phyloP scores from a whole-genome alignment of 2,888 invertebrate species.

The Nycteola revayana region DNA sequence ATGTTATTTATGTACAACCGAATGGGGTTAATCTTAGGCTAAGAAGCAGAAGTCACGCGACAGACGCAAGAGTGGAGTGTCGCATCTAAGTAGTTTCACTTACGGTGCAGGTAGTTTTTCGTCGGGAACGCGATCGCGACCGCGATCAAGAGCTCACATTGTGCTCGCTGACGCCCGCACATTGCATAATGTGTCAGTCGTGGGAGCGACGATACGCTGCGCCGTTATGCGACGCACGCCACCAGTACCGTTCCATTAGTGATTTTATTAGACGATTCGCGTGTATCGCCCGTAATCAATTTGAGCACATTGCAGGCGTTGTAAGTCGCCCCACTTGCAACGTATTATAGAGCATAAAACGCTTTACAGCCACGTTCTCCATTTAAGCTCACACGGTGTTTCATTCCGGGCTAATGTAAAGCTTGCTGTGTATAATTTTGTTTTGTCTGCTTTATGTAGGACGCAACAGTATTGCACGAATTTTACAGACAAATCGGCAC shows the following conservation, averaged over 20 bases:
- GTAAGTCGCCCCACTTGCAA: constrained; percentile 64
- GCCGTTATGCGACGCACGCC: constrained; percentile 79
- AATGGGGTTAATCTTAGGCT: background rate
- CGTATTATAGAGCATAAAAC: constrained; percentile 62
- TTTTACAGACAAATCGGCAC: constrained; percentile 34
- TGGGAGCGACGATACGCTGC: constrained; percentile 62
- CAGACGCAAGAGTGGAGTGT: constrained; percentile 18
- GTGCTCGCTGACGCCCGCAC: constrained; percentile 53
- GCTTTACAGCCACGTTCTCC: constrained; percentile 47
- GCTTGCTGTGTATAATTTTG: constrained; percentile 51
- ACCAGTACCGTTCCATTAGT: constrained; percentile 77
- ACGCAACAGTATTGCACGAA: constrained; percentile 48
- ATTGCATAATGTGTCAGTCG: constrained; percentile 75
- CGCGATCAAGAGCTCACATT: constrained; percentile 59
- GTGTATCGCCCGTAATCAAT: constrained; percentile 76
- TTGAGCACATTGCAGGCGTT: constrained; percentile 55
- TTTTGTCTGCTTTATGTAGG: constrained; percentile 46
- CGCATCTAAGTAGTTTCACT: constrained; percentile 45
- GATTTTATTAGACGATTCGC: constrained; percentile 79
- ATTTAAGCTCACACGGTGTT: constrained; percentile 57
- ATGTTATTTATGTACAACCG: background rate
- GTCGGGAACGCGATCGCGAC: constrained; percentile 54
- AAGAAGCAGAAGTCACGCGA: constrained; percentile 20
- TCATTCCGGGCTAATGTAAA: constrained; percentile 48
- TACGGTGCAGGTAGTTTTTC: constrained; percentile 64